These are phyloP conservation scores for Myripristis murdjan DNA, from an alignment of 2,797 vertebrate species.

Conservation along the genomic window DNA sequence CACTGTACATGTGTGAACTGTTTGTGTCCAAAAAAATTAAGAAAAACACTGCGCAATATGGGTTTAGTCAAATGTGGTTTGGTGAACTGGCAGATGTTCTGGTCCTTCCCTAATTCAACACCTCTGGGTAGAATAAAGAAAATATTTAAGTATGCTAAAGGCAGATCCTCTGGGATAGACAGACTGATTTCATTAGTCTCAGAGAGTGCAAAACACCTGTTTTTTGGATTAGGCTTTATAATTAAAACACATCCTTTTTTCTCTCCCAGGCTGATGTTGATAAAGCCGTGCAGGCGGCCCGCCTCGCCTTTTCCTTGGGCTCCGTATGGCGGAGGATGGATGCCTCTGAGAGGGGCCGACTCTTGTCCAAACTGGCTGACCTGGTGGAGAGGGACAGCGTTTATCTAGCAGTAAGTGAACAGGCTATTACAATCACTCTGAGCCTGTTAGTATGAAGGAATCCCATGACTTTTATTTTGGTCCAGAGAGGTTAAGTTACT, in stretches of 20 bases:
- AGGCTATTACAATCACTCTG: not conserved
- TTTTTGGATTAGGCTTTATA: conserved; percentile 29
- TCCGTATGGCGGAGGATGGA: conserved; percentile 98
- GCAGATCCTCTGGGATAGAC: conserved; percentile 32
- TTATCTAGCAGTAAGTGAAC: conserved; percentile 83
- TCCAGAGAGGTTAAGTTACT: conserved; percentile 21
- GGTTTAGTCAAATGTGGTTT: conserved; percentile 53
- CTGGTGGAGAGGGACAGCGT: conserved; percentile 95
- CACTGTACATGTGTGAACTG: conserved; percentile 18
- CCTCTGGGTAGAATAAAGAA: conserved; percentile 37
- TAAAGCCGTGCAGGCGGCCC: conserved; percentile 95
- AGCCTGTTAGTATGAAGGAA: not conserved
- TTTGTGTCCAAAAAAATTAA: conserved; percentile 27
- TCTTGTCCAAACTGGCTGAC: conserved; percentile 95
- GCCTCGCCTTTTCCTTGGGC: conserved; percentile 93
- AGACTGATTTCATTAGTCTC: conserved; percentile 49
- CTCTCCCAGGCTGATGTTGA: conserved; percentile 91
- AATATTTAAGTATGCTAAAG: conserved; percentile 27
- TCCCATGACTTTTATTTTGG: not conserved
- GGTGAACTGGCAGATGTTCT: conserved; percentile 25
- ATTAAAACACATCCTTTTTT: conserved; percentile 11
- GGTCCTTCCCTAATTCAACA: conserved; percentile 32
- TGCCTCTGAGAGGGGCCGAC: conserved; percentile 94
- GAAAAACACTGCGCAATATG: conserved; percentile 23
- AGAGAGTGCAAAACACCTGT: conserved; percentile 42